Percentiles rank a stretch among this genome's conserved stretches.
These are phyloP conservation scores for Habropoda laboriosa DNA, from an alignment of 1,140 invertebrate species.

Conservation along the genomic window DNA sequence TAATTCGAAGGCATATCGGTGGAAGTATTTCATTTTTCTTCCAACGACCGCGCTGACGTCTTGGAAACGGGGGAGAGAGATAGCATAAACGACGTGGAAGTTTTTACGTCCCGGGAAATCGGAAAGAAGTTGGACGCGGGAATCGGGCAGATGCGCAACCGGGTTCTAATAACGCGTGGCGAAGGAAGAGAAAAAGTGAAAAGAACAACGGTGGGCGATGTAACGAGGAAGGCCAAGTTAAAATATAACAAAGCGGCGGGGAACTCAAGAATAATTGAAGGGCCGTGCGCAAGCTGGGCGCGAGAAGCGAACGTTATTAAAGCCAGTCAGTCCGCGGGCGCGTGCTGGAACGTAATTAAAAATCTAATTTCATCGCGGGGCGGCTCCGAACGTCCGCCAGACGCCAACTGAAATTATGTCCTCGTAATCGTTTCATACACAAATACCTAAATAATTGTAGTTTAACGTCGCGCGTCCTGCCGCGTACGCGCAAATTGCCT, in stretches of 20 bases:
- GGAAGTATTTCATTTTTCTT: background rate
- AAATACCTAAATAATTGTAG: constrained; percentile 46
- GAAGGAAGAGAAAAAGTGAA: background rate
- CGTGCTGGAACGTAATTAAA: constrained; percentile 41
- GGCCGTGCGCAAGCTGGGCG: constrained; percentile 20
- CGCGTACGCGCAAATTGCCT: constrained; percentile 8
- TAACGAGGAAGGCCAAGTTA: constrained; percentile 54
- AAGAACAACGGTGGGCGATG: constrained; percentile 27
- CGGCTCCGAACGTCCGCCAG: background rate
- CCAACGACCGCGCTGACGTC: no score
- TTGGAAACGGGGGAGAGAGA: no score
- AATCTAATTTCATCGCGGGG: constrained; percentile 51
- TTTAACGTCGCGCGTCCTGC: background rate
- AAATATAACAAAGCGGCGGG: constrained; percentile 58
- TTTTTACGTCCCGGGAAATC: no score
- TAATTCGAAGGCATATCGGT: background rate
- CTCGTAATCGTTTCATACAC: constrained; percentile 33
- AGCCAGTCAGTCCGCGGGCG: constrained; percentile 23
- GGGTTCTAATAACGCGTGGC: background rate
- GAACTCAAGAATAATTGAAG: constrained; percentile 58
- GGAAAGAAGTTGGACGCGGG: background rate
- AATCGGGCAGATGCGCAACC: no score
- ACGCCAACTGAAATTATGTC: constrained; percentile 27
- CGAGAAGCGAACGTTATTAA: constrained; percentile 62
- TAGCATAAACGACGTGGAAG: no score